These are phyloP conservation scores for Elephas maximus DNA, from an alignment of 2,113 vertebrate species.

Conservation along the genomic window DNA sequence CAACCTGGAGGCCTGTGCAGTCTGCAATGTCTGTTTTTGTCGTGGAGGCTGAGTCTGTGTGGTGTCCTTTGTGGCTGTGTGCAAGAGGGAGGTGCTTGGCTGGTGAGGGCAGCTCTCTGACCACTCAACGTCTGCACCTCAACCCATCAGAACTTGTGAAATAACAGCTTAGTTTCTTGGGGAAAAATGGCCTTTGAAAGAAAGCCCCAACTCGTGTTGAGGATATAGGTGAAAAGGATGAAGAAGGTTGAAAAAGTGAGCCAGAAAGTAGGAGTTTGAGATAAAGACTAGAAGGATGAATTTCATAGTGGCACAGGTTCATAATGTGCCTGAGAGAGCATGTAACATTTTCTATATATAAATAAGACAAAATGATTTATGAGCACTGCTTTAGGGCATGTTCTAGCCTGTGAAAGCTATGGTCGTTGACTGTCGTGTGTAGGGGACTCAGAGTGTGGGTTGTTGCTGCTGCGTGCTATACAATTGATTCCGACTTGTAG, in stretches of 20 bases:
- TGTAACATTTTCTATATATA: not conserved
- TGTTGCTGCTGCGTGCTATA: not conserved
- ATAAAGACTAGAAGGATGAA: not conserved
- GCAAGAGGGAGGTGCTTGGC: not conserved
- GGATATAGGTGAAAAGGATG: not conserved
- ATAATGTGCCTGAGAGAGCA: not conserved
- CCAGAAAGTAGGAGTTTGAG: constrained; percentile 13
- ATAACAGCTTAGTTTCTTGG: not conserved
- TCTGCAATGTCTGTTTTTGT: not conserved
- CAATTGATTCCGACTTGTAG: no score
- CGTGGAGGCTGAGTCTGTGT: not conserved
- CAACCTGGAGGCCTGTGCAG: not conserved
- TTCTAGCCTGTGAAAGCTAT: not conserved
- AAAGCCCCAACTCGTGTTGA: not conserved
- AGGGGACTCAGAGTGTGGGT: not conserved
- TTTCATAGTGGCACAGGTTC: constrained; percentile 2
- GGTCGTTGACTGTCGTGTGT: not conserved
- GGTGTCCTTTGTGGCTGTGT: rapidly evolving
- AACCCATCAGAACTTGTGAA: not conserved
- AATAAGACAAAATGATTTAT: not conserved
- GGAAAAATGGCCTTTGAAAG: not conserved
- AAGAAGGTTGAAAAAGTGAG: not conserved
- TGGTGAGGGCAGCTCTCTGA: not conserved
- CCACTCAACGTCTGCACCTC: not conserved
- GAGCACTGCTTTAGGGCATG: not conserved